phyloP scores from a whole-genome alignment of 2,113 vertebrate species.

The Charadrius vociferus region DNA sequence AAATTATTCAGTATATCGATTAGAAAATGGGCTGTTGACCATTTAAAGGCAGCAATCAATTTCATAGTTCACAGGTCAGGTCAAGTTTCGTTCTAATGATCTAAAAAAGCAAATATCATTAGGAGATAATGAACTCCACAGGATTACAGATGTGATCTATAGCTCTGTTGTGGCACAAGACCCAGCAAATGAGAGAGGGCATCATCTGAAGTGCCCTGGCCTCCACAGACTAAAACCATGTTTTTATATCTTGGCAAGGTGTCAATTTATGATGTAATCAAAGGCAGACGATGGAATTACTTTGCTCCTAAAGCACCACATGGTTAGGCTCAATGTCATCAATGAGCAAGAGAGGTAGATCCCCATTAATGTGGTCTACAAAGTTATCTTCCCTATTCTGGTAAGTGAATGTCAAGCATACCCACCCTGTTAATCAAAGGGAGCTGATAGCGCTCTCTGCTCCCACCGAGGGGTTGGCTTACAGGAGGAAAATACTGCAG shows the following conservation, averaged over 20 bases:
- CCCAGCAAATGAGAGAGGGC: conserved; percentile 50
- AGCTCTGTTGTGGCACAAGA: conserved; percentile 61
- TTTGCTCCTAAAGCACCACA: conserved; percentile 49
- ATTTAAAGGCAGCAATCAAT: conserved; percentile 86
- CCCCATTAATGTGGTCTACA: conserved; percentile 62
- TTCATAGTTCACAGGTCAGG: conserved; percentile 85
- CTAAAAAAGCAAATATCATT: conserved; percentile 79
- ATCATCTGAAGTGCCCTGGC: conserved; percentile 51
- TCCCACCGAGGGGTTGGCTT: background rate
- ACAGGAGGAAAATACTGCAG: background rate
- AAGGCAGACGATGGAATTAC: conserved; percentile 57
- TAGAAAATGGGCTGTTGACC: conserved; percentile 86
- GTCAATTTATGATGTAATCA: conserved; percentile 78
- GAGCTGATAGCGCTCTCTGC: background rate
- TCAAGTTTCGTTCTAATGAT: conserved; percentile 86
- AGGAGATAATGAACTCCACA: conserved; percentile 83
- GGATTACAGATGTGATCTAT: conserved; percentile 76
- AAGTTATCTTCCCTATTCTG: conserved; percentile 63
- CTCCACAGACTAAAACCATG: conserved; percentile 49
- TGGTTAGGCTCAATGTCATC: conserved; percentile 58
- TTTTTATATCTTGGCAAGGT: conserved; percentile 74
- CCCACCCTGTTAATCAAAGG: conserved; percentile 53
- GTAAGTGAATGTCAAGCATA: conserved; percentile 47
- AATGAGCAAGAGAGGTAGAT: conserved; percentile 50
- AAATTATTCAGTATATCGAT: conserved; percentile 84